These are phyloP conservation scores for Acleris sparsana DNA, from an alignment of 2,888 invertebrate genomes.

Conservation along the genomic window DNA sequence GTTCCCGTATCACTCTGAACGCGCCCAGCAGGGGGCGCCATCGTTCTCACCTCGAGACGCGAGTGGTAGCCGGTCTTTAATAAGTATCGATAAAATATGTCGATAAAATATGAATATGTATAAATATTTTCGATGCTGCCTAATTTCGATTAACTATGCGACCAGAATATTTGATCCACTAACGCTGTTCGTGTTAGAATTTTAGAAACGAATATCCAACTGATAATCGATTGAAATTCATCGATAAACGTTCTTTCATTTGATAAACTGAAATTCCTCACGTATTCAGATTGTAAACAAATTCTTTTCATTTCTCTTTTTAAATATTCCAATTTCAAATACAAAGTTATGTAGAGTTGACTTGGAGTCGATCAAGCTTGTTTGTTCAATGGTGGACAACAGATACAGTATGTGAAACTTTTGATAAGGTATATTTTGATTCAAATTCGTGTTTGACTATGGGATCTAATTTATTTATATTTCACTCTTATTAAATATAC, in stretches of 20 bases:
- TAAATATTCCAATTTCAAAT: slow-evolving; percentile 24
- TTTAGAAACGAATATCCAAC: slow-evolving; percentile 31
- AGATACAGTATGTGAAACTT: background rate
- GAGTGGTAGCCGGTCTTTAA: slow-evolving; percentile 83
- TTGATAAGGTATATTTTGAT: background rate
- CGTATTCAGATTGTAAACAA: slow-evolving; percentile 22
- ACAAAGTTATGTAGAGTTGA: slow-evolving; percentile 9
- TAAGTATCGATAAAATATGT: slow-evolving; percentile 83
- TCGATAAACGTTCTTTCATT: slow-evolving; percentile 28
- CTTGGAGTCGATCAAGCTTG: slow-evolving; percentile 12
- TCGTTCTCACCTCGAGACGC: slow-evolving; percentile 83
- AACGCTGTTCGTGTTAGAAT: slow-evolving; percentile 34
- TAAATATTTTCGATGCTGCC: slow-evolving; percentile 77
- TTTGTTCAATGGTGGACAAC: slow-evolving; percentile 8
- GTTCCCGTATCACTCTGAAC: slow-evolving; percentile 76
- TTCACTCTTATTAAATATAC: slow-evolving; percentile 17
- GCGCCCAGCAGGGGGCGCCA: slow-evolving; percentile 79
- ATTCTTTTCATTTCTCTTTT: slow-evolving; percentile 26
- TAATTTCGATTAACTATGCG: slow-evolving; percentile 47
- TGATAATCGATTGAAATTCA: slow-evolving; percentile 35
- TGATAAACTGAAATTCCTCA: slow-evolving; percentile 31
- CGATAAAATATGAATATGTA: slow-evolving; percentile 81
- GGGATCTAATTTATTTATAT: slow-evolving; percentile 3
- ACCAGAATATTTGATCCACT: slow-evolving; percentile 31
- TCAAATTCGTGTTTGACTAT: background rate